A percentile compares a stretch with the other conserved stretches of the same genome.
Evolutionary conservation across 2,113 vertebrate species (phyloP).

Genomic region (Eublepharis macularius): DNA sequence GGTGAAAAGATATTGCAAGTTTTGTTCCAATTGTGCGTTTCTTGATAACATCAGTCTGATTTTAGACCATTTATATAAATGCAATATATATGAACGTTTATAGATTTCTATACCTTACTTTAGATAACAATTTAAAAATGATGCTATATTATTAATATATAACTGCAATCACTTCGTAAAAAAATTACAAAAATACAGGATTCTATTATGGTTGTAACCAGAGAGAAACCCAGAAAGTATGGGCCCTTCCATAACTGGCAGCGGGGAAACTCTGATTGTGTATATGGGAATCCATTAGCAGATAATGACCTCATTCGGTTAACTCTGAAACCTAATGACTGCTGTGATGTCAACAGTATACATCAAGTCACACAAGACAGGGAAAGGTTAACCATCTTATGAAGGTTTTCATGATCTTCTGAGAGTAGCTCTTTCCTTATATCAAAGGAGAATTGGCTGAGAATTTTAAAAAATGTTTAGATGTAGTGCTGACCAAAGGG

Average conservation of each 20-base stretch:
- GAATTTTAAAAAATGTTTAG: background rate
- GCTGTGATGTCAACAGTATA: rapidly evolving
- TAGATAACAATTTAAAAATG: background rate
- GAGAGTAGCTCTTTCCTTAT: background rate
- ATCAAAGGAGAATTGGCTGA: background rate
- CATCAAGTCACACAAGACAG: rapidly evolving
- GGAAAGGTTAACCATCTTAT: background rate
- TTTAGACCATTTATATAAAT: background rate
- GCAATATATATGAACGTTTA: background rate
- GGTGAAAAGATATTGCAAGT: background rate
- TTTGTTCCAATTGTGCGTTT: background rate
- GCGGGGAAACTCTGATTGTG: background rate
- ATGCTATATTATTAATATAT: background rate
- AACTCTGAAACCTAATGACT: background rate
- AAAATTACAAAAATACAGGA: background rate
- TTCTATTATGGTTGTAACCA: background rate
- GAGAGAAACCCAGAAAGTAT: background rate
- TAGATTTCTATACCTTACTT: background rate
- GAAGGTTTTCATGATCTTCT: rapidly evolving
- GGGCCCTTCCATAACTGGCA: background rate
- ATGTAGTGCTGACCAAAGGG: background rate
- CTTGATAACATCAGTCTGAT: background rate
- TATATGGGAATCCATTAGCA: background rate
- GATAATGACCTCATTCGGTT: background rate
- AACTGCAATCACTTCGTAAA: background rate